A percentile compares a stretch with the other conserved stretches of the same genome.
These are phyloP conservation scores for Pomatorhinus ruficollis DNA, from an alignment of 2,113 vertebrate genomes.

Conservation along the genomic window DNA sequence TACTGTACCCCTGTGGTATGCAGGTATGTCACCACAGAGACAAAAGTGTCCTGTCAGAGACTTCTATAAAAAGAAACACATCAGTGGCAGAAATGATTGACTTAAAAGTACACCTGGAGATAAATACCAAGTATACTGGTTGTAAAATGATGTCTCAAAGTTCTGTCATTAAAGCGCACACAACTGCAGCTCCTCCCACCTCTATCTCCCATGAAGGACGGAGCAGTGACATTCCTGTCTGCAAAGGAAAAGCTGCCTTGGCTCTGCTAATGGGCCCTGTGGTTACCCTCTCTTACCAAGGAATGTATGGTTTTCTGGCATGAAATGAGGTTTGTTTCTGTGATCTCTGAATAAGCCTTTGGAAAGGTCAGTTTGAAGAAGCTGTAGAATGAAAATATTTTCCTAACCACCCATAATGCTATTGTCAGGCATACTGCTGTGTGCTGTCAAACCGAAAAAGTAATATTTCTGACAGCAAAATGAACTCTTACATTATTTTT, in stretches of 20 bases:
- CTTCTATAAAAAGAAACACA: background rate
- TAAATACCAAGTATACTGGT: background rate
- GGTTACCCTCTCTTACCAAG: background rate
- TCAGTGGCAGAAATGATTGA: background rate
- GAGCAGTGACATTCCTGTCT: background rate
- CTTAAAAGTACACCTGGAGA: background rate
- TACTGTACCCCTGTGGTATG: background rate
- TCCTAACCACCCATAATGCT: background rate
- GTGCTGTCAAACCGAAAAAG: background rate
- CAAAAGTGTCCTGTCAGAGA: background rate
- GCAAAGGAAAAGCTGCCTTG: background rate
- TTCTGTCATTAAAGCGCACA: background rate
- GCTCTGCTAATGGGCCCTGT: background rate
- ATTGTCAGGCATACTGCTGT: background rate
- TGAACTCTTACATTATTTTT: background rate
- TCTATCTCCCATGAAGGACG: background rate
- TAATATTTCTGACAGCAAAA: conserved; percentile 12
- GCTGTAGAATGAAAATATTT: background rate
- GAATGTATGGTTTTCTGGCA: background rate
- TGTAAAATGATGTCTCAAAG: background rate
- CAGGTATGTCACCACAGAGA: background rate
- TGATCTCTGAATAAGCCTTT: background rate
- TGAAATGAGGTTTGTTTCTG: background rate
- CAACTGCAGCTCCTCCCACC: background rate
- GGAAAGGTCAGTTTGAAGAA: background rate